Conservation (phyloP, 1,140 invertebrate genomes). For the Coenobita brevimanus region DNA sequence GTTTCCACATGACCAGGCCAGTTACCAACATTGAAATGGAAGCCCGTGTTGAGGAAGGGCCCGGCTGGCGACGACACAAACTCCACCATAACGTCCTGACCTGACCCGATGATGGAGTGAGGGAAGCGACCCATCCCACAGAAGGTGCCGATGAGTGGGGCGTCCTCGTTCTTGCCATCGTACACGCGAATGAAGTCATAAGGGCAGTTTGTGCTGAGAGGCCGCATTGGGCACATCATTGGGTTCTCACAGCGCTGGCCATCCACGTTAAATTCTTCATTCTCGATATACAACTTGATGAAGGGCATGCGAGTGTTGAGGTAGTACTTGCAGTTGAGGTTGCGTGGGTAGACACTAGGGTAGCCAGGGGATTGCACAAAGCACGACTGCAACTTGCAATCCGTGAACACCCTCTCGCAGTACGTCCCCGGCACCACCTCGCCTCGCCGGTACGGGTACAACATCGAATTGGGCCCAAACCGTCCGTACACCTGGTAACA, state of each 20-base stretch:
- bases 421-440: constrained; percentile 87
- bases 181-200: constrained; percentile 92
- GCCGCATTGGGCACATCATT: constrained; percentile 94
- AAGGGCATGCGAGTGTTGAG: constrained; percentile 89
- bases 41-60: constrained; percentile 90
- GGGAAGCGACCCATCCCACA: constrained; percentile 95
- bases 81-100: constrained; percentile 90
- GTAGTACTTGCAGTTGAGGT: constrained; percentile 90
- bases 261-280: constrained; percentile 94
- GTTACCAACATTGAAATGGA: constrained; percentile 94
- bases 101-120: constrained; percentile 93
- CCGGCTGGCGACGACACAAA: constrained; percentile 91
- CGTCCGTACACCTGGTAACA: constrained; percentile 72
- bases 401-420: constrained; percentile 85
- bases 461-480: constrained; percentile 92
- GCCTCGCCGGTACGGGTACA: constrained; percentile 91
- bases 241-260: constrained; percentile 94
- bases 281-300: constrained; percentile 93
- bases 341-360: constrained; percentile 91
- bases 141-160: constrained; percentile 90
- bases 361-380: constrained; percentile 94
- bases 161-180: constrained; percentile 90
- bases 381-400: constrained; percentile 88
- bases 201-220: constrained; percentile 90
- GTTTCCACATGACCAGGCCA: constrained; percentile 93